These are phyloP conservation scores for Spatulosminthurus flaviceps DNA, from an alignment of 2,888 invertebrate species.

Conservation along the genomic window DNA sequence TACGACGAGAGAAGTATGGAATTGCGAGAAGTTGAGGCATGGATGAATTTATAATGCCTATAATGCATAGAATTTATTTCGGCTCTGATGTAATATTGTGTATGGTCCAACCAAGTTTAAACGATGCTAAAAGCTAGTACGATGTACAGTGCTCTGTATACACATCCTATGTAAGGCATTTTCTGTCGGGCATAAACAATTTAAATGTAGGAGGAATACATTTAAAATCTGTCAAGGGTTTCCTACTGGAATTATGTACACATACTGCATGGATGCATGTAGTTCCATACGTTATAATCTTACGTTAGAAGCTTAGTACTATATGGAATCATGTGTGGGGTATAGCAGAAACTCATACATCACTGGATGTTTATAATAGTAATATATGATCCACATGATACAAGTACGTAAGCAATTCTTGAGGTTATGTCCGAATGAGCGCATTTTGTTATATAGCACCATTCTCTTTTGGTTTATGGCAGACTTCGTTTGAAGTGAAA, in stretches of 20 bases:
- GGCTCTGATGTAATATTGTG: background rate
- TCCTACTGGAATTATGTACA: background rate
- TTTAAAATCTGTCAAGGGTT: conserved; percentile 9
- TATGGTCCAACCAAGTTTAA: background rate
- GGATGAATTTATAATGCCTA: background rate
- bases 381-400: too few relatives aligned
- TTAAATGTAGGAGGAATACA: conserved; percentile 18
- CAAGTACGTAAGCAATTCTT: background rate
- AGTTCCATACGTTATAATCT: too few relatives aligned
- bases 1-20: conserved; percentile 11
- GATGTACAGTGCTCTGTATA: background rate
- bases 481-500: conserved; percentile 29
- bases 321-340: background rate
- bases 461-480: conserved; percentile 25
- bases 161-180: background rate
- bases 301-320: too few relatives aligned
- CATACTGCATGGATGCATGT: too few relatives aligned
- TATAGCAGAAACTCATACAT: too few relatives aligned
- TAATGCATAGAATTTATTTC: conserved; percentile 30
- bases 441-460: conserved; percentile 8
- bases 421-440: conserved; percentile 8
- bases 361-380: too few relatives aligned
- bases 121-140: background rate
- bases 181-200: background rate
- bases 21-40: background rate